Evolutionary conservation across 2,888 invertebrate genomes (phyloP).

Genomic region (Epistrophe grossulariae): DNA sequence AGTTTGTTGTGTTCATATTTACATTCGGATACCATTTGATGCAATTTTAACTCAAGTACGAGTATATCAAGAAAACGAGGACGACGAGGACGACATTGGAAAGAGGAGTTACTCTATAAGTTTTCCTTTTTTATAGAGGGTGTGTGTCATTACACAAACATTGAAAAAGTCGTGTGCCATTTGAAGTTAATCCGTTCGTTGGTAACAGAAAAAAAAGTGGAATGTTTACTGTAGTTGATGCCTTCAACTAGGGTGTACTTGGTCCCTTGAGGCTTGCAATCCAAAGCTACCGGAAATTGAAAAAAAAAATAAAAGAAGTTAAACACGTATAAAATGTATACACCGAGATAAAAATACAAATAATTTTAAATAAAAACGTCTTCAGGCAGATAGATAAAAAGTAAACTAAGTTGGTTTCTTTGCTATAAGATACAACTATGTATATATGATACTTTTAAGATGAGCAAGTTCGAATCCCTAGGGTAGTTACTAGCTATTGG

Average conservation of each 20-base stretch:
- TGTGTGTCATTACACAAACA: constrained; percentile 74
- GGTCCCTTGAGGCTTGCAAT: constrained; percentile 51
- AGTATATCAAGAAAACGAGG: constrained; percentile 22
- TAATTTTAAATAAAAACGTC: constrained; percentile 38
- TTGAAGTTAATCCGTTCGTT: constrained; percentile 67
- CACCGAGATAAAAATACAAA: constrained; percentile 34
- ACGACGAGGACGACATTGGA: not conserved
- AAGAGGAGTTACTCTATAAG: constrained; percentile 28
- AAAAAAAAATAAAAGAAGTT: constrained; percentile 60
- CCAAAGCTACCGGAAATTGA: constrained; percentile 64
- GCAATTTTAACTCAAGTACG: constrained; percentile 79
- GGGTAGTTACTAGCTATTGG: constrained; percentile 19
- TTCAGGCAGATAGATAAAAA: constrained; percentile 33
- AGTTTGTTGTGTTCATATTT: constrained; percentile 50
- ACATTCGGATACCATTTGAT: constrained; percentile 67
- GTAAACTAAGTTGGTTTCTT: constrained; percentile 10
- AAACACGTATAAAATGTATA: not conserved
- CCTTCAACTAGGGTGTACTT: constrained; percentile 26
- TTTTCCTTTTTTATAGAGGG: constrained; percentile 46
- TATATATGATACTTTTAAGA: not conserved
- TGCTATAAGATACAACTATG: not conserved
- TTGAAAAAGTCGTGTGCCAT: constrained; percentile 71
- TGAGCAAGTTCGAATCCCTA: constrained; percentile 8
- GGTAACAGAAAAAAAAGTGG: constrained; percentile 28
- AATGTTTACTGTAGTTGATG: constrained; percentile 63